Evolutionary conservation across 2,113 vertebrate species (phyloP), one percentile per base, ranked within the genome.

Genomic region (Agapornis roseicollis): DNA sequence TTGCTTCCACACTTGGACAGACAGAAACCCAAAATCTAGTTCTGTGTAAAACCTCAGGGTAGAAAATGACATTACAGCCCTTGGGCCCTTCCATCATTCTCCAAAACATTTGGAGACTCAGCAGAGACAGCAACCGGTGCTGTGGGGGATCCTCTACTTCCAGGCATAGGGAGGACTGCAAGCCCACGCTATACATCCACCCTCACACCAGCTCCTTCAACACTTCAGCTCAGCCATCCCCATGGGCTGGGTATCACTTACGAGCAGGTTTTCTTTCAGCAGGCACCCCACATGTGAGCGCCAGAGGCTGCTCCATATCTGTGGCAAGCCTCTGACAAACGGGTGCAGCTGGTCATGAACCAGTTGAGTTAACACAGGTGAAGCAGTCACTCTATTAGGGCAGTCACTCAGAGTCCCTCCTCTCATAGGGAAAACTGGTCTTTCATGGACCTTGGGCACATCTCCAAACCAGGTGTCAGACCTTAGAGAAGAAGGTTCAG

Each of bases 221-320:
- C 53, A n/a, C n/a, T 41, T n/a, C 73, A 25, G 27, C 55, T 52
- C 76, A 60, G 49, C 58, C 31, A 11, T 61, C 8, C 53, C 60
- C 5, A 1, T 0, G 0, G 31, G n/a, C 46, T 61, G 33, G 4
- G 11, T 29, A 13, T 18, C 50, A 17, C 44, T 25, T 19, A 28
- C 50, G 33, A 29, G 39, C 39, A 56, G 1, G 8, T 66, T 71
- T 50, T 70, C 29, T 7, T 69, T 49, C 65, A 56, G 56, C 52
- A 68, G 41, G 17, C 12, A 41, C 63, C 52, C 17, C 35, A 46
- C 6, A 2, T 2, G 3, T 0, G 3, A 49, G 37, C 13, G 17
- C 37, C 29, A 0, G 0, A 37, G 53, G 58, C 64, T 35, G 17
- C 78, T 83, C 63, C 47, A 2, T 11, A 16, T 4, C 39, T 7